Percentiles rank a stretch among this genome's conserved stretches.
These are phyloP conservation scores for Drosophila recens DNA, from an alignment of 2,888 invertebrate species.

Conservation along the genomic window DNA sequence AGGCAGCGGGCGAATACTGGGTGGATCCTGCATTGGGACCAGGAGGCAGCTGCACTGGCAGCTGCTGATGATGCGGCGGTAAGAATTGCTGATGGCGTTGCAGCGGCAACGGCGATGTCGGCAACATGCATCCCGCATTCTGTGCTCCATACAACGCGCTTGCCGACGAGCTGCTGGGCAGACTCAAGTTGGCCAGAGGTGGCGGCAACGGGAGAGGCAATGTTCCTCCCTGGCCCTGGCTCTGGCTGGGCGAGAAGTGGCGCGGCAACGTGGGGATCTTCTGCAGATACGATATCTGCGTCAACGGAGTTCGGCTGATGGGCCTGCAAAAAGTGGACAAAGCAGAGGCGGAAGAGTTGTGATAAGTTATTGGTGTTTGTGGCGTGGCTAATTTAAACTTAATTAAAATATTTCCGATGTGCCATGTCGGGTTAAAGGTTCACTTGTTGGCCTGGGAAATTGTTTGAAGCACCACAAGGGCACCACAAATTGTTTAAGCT, in stretches of 20 bases:
- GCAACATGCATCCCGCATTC: constrained; percentile 72
- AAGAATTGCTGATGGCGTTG: constrained; percentile 82
- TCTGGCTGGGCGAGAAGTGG: constrained; percentile 82
- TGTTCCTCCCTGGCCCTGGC: constrained; percentile 19
- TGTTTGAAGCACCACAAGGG: constrained; percentile 22
- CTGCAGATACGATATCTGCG: constrained; percentile 84
- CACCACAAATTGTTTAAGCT: constrained; percentile 40
- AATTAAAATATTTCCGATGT: constrained; percentile 75
- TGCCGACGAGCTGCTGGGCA: constrained; percentile 84
- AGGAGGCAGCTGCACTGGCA: constrained; percentile 67
- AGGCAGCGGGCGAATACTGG: constrained; percentile 81
- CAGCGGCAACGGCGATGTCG: constrained; percentile 83
- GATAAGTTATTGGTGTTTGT: constrained; percentile 58
- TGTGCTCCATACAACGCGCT: constrained; percentile 80
- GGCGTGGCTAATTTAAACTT: constrained; percentile 79
- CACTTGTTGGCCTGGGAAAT: constrained; percentile 28
- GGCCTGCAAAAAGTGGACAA: constrained; percentile 71
- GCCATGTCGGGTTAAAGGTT: constrained; percentile 62
- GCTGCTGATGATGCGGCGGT: constrained; percentile 79
- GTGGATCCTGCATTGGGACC: constrained; percentile 65
- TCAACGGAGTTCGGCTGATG: constrained; percentile 84
- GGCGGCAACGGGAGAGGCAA: constrained; percentile 46
- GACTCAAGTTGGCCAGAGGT: constrained; percentile 47
- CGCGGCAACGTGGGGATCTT: constrained; percentile 84
- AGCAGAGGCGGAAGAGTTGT: constrained; percentile 20